Evolutionary conservation across 1,140 invertebrate genomes (phyloP).

Genomic region (Drosophila tropicalis): DNA sequence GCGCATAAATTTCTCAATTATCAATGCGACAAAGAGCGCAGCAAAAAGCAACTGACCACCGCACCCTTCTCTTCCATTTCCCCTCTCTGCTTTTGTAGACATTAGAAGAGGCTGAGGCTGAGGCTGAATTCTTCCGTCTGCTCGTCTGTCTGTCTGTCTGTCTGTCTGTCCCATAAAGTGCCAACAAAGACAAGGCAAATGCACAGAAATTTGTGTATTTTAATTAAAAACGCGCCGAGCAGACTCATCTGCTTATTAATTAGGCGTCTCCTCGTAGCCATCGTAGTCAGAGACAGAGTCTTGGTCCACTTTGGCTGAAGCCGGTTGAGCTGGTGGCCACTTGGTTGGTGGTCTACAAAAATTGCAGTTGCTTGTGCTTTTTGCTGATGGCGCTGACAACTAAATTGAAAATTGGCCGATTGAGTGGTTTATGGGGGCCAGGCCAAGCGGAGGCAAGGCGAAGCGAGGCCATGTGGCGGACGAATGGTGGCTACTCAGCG

Average conservation of each 20-base stretch:
- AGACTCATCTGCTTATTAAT: slow-evolving; percentile 79
- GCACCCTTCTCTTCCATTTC: neutral
- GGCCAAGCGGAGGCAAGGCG: no score
- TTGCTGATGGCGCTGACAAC: slow-evolving; percentile 65
- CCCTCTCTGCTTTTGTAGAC: neutral
- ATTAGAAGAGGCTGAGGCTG: slow-evolving; percentile 40
- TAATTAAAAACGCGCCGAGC: slow-evolving; percentile 76
- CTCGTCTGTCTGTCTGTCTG: slow-evolving; percentile 10
- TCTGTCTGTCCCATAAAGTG: slow-evolving; percentile 64
- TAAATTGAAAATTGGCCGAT: slow-evolving; percentile 57
- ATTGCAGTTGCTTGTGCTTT: slow-evolving; percentile 40
- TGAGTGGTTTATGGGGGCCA: slow-evolving; percentile 63
- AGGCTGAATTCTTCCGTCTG: no score
- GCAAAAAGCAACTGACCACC: slow-evolving; percentile 16
- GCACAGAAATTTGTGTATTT: slow-evolving; percentile 78
- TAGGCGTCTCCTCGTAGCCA: slow-evolving; percentile 51
- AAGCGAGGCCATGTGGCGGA: neutral
- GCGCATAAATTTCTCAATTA: slow-evolving; percentile 57
- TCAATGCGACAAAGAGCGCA: slow-evolving; percentile 52
- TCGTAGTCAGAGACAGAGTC: slow-evolving; percentile 29
- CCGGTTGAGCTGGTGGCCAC: slow-evolving; percentile 63
- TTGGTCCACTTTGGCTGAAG: slow-evolving; percentile 49
- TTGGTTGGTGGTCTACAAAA: slow-evolving; percentile 60
- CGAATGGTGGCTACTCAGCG: slow-evolving; percentile 26
- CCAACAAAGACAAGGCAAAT: slow-evolving; percentile 58